Evolutionary conservation across 1,140 invertebrate species (phyloP), one percentile per base, ranked within the genome.

Genomic region (Pogonomyrmex barbatus): DNA sequence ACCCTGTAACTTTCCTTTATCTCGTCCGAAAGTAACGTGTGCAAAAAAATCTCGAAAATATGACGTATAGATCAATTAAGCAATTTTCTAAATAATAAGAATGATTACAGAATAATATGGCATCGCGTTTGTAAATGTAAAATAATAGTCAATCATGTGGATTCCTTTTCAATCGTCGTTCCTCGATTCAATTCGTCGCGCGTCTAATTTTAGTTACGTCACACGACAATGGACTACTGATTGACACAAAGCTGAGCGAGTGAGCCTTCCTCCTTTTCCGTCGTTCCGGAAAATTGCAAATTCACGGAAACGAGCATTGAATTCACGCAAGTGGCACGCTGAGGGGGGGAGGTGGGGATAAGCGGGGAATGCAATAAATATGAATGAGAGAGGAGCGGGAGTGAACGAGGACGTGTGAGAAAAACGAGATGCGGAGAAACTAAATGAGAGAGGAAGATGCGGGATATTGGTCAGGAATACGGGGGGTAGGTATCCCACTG

Each of bases 361-460:
- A 71, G 50, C 62, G 62, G 4, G 36, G 65, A 24, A 39, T 45
- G 78, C 50, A 58, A 81, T 81, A 81, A 81, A 81, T 81, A 81
- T 81, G 78, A 81, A 81, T 81, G 78, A 56, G 65, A 58, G 24
- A n/a, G 42, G 47, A 73, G 71, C 30, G 6, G 30, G 68, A 73
- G 68, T 60, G 75, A 73, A 83, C 39, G 79, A 83, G 68, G 9
- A 47, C 67, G 42, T 17, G 30, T 47, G 24, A 14, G n/a, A 65
- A 30, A 12, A 60, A 9, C 14, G 17, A 30, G 42, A 45, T n/a
- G 71, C 4, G 30, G 45, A 45, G n/a, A n/a, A 60, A 17, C 30
- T 60, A 50, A 82, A 71, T 71, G 45, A 60, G 68, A 36, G 52
- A 45, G 45, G 30, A 42, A 75, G 56, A 4, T 12, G n/a, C 42